phyloP scores from a whole-genome alignment of 2,113 vertebrate genomes.

The Oreochromis niloticus region DNA sequence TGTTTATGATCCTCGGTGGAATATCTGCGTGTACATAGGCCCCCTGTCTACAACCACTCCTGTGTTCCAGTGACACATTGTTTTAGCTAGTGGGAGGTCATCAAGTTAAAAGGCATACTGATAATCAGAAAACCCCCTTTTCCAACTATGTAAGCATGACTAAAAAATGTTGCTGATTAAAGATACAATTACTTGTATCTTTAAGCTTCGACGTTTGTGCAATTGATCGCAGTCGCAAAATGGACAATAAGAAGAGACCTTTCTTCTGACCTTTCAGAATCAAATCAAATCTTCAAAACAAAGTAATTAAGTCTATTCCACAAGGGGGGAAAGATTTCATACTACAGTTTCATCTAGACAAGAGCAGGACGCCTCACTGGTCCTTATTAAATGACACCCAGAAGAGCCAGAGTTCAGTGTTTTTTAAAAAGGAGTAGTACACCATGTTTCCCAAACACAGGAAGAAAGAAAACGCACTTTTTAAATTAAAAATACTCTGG shows the following conservation, averaged over 20 bases:
- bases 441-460: background rate
- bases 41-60: background rate
- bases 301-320: background rate
- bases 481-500: background rate
- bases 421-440: background rate
- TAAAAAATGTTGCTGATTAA: background rate
- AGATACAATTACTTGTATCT: background rate
- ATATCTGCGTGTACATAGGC: background rate
- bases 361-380: background rate
- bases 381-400: background rate
- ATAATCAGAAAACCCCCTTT: background rate
- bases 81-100: background rate
- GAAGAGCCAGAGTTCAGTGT: background rate
- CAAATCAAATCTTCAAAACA: background rate
- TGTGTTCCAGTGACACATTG: background rate
- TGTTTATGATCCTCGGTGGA: background rate
- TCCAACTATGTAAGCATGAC: background rate
- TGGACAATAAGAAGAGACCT: background rate
- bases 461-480: accelerated
- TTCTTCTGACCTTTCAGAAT: background rate
- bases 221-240: background rate
- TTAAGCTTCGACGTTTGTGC: background rate
- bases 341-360: background rate
- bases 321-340: background rate
- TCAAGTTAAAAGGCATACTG: background rate